Conservation (phyloP, 2,797 vertebrate species). For the Synaphobranchus kaupii region DNA sequence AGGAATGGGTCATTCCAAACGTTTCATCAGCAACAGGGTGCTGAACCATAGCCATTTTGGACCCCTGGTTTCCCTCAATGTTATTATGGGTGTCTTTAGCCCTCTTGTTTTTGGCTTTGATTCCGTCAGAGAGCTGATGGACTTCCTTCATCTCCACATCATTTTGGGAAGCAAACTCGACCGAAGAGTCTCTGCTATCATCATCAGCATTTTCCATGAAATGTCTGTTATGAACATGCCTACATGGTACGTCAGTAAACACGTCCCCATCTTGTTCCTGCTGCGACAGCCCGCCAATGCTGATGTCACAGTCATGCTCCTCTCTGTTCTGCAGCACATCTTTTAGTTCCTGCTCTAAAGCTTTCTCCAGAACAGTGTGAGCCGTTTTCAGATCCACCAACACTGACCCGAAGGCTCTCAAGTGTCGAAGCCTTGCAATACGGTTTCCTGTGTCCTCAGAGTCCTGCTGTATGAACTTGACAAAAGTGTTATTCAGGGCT, state of each 20-base stretch:
- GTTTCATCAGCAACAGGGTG: conserved; percentile 78
- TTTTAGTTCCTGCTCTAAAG: conserved; percentile 81
- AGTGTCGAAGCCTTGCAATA: conserved; percentile 74
- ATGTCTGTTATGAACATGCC: background rate
- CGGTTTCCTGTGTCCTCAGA: conserved; percentile 69
- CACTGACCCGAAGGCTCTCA: conserved; percentile 89
- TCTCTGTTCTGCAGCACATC: conserved; percentile 72
- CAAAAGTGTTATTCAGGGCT: conserved; percentile 85
- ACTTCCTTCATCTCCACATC: conserved; percentile 17
- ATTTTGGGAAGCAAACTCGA: background rate
- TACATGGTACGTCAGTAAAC: background rate
- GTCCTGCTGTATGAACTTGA: conserved; percentile 82
- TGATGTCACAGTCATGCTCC: conserved; percentile 70
- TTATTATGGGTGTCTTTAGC: conserved; percentile 64
- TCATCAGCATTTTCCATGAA: background rate
- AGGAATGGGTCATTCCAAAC: conserved; percentile 74
- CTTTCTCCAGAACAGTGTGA: conserved; percentile 83
- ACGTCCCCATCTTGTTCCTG: conserved; percentile 15
- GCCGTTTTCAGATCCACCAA: conserved; percentile 84
- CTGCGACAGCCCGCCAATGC: conserved; percentile 30
- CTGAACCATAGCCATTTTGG: conserved; percentile 74
- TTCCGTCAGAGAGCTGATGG: conserved; percentile 7
- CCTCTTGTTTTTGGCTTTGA: conserved; percentile 17
- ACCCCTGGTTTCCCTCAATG: background rate
- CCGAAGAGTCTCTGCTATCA: conserved; percentile 27